Evolutionary conservation across 2,888 invertebrate genomes (phyloP), one percentile per base, ranked within the genome.

Genomic region (Caenorhabditis sulstoni): DNA sequence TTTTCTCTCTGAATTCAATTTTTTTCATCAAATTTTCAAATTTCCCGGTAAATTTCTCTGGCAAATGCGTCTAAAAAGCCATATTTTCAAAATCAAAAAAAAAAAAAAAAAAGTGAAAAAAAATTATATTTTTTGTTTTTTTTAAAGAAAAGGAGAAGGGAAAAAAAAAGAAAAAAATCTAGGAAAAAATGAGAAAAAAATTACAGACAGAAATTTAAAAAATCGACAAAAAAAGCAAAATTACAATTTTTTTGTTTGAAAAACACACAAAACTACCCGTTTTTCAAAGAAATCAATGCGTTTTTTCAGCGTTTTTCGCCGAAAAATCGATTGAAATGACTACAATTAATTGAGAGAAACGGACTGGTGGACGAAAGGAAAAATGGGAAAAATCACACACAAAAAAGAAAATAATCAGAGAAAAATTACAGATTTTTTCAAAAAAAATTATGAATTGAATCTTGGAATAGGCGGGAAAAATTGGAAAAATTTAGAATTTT

Each of bases 261-360:
- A 29, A 3, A 29, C 29, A 29, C 29, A 29, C 3, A 29, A 29
- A 29, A 29, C 29, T 29, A 29, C 29, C 29, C 29, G 29, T 29
- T 29, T 29, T 29, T 29, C 7, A 7, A 3, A 29, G 7, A 29
- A 29, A 29, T 29, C 29, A 29, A 29, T 7, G 29, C 29, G 7
- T 29, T 29, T 29, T 29, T 29, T 8, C 4, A 41, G 16, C 22
- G 29, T 29, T 29, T 29, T 29, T 8, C 4, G 52, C 22, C 22
- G 29, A 41, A n/a, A 39, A 23, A 18, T n/a, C 65, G 4, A 65
- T 45, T 23, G 20, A 14, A 45, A 53, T 65, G 65, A 65, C 65
- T 65, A 65, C 57, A 67, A 67, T 67, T 47, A n/a, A 70, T 59
- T 39, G 50, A 45, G 41, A 41, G 41, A 14, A n/a, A n/a, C n/a